Conservation (phyloP, 1,140 invertebrate genomes). For the Neodiprion pinetum region DNA sequence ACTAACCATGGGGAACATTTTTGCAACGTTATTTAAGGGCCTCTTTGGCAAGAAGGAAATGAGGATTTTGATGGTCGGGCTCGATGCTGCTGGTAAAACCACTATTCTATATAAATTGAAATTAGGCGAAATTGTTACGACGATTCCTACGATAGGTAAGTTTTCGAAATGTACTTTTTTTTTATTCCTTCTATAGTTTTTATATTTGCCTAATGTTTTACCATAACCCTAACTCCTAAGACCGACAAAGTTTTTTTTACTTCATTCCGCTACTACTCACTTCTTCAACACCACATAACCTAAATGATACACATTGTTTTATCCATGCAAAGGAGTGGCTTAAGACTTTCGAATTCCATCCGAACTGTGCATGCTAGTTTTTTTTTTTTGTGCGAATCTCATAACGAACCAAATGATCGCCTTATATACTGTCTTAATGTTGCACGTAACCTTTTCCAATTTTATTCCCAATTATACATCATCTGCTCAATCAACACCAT, state of each 20-base stretch:
- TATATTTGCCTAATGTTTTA: background rate
- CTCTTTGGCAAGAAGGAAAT: constrained; percentile 99
- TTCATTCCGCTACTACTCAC: background rate
- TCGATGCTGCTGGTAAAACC: constrained; percentile 99
- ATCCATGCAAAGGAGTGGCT: too few species aligned
- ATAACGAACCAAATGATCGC: too few species aligned
- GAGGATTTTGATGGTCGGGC: constrained; percentile 97
- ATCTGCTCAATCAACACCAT: too few species aligned
- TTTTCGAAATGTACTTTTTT: constrained; percentile 28
- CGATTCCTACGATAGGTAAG: constrained; percentile 99
- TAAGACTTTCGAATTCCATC: too few species aligned
- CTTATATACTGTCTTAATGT: too few species aligned
- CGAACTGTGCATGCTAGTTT: too few species aligned
- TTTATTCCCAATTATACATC: too few species aligned
- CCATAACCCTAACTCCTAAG: background rate
- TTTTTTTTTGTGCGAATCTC: too few species aligned
- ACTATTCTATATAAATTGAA: constrained; percentile 99
- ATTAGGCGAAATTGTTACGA: constrained; percentile 99
- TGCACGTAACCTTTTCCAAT: too few species aligned
- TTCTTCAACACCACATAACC: background rate
- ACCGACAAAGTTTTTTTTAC: background rate
- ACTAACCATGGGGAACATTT: constrained; percentile 83
- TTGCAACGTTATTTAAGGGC: constrained; percentile 90
- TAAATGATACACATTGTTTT: background rate
- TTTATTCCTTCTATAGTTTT: background rate